Percentiles rank a stretch among this genome's conserved stretches.
Conservation (phyloP, 2,797 vertebrate species). For the Notamacropus eugenii region DNA sequence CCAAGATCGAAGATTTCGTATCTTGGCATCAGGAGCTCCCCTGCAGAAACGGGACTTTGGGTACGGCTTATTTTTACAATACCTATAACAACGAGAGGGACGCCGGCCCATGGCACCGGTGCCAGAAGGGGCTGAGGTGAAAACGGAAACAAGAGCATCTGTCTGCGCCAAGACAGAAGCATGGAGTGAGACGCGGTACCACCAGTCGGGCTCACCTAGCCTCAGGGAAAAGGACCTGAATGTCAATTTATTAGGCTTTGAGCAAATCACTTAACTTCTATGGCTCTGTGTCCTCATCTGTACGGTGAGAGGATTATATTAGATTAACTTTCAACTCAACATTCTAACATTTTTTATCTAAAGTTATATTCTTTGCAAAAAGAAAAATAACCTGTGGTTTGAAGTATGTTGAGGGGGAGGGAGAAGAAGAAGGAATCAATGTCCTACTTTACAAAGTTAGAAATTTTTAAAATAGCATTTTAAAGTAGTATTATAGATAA, state of each 20-base stretch:
- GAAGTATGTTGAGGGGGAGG: not conserved
- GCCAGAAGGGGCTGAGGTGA: too few species aligned
- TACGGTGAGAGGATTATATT: not conserved
- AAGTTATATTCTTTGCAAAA: not conserved
- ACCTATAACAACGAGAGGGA: too few species aligned
- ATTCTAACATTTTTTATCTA: not conserved
- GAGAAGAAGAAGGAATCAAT: constrained; percentile 34
- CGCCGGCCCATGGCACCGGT: too few species aligned
- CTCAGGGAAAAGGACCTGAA: not conserved
- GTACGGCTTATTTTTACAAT: too few species aligned
- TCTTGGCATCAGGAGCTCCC: too few species aligned
- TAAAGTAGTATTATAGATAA: constrained; percentile 40
- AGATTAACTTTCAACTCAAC: not conserved
- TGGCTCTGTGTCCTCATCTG: not conserved
- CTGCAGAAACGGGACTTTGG: too few species aligned
- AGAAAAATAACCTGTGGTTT: not conserved
- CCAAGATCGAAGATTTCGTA: too few species aligned
- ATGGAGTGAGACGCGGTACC: too few species aligned
- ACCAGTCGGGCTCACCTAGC: too few species aligned
- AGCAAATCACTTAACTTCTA: not conserved
- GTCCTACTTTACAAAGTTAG: constrained; percentile 39
- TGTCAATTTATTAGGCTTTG: not conserved
- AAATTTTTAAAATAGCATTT: constrained; percentile 61
- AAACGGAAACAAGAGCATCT: too few species aligned
- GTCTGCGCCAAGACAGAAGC: too few species aligned